Evolutionary conservation across 1,140 invertebrate species (phyloP).

Genomic region (Drosophila triauraria): DNA sequence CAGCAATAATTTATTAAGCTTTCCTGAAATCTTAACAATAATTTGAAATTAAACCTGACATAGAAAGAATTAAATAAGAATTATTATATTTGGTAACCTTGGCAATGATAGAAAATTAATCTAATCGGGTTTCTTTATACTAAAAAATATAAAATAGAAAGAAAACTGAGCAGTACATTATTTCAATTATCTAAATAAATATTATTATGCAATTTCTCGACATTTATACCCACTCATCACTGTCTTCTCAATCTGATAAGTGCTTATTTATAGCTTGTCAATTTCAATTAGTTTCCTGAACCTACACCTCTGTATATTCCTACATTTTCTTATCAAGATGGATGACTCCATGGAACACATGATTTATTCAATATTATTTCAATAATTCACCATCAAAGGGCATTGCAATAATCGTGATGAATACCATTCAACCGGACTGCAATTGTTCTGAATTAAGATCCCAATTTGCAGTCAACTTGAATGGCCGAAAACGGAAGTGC

Average conservation of each 20-base stretch:
- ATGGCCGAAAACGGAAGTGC: constrained; percentile 43
- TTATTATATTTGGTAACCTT: no score
- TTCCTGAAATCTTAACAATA: no score
- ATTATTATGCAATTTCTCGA: neutral
- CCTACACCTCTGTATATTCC: neutral
- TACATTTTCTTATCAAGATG: constrained; percentile 20
- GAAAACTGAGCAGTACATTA: no score
- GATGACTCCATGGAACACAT: neutral
- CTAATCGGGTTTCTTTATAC: no score
- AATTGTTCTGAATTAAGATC: constrained; percentile 4
- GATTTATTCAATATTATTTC: neutral
- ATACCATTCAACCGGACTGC: neutral
- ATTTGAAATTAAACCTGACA: no score
- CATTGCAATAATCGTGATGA: neutral
- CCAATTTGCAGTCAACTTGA: constrained; percentile 1
- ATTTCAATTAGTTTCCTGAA: constrained; percentile 1
- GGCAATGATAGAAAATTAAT: no score
- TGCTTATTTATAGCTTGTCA: neutral
- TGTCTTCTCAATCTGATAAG: neutral
- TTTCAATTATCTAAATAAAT: neutral
- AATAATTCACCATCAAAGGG: neutral
- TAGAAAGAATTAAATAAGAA: no score
- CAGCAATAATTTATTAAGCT: neutral
- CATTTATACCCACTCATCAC: neutral
- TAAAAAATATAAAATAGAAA: no score